Evolutionary conservation across 2,888 invertebrate species (phyloP).

Genomic region (Zygogramma bicolorata): DNA sequence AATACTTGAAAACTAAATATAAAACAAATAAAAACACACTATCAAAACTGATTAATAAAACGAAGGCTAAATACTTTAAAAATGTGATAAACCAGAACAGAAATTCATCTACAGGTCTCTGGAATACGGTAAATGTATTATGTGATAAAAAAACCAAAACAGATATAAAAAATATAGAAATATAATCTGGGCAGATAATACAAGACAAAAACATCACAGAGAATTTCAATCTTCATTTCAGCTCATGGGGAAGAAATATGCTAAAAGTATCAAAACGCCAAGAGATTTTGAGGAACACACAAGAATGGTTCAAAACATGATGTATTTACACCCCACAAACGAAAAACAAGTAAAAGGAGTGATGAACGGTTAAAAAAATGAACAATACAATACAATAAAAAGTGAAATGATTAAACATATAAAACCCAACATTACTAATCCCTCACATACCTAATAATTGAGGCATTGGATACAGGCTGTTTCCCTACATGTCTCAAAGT

Average conservation of each 20-base stretch:
- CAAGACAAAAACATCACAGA: constrained; percentile 13
- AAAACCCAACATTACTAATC: constrained; percentile 4
- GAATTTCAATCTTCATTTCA: constrained; percentile 15
- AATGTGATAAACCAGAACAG: no score
- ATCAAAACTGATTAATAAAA: no score
- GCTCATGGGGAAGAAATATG: neutral
- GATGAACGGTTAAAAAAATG: neutral
- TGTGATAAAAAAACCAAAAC: no score
- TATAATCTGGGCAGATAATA: constrained; percentile 1
- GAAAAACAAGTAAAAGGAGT: constrained; percentile 5
- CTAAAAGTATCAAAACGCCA: no score
- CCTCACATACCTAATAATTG: constrained; percentile 11
- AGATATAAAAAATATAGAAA: no score
- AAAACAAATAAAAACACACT: no score
- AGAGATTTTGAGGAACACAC: no score
- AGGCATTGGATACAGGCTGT: constrained; percentile 10
- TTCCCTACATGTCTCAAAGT: constrained; percentile 13
- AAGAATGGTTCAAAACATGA: neutral
- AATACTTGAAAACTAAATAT: no score
- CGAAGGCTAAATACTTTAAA: no score
- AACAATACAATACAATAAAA: neutral
- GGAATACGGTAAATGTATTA: no score
- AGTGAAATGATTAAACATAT: neutral
- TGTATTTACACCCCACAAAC: neutral
- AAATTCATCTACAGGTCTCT: no score